phyloP scores from a whole-genome alignment of 1,140 invertebrate genomes.

The Calephelis virginiensis region DNA sequence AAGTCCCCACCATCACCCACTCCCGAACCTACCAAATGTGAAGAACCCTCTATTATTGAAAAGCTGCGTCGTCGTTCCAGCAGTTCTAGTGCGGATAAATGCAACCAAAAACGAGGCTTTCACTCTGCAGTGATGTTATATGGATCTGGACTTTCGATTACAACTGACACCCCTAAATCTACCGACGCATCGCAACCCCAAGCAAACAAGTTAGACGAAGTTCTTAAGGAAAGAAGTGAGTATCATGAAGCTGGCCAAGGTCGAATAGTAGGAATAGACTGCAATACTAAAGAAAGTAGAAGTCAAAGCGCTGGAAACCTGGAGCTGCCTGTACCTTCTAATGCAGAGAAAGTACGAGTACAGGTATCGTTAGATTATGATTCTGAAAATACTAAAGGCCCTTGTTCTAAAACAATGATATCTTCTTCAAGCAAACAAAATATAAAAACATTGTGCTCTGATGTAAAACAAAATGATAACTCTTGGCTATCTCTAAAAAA shows the following conservation, averaged over 20 bases:
- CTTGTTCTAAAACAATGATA: neutral
- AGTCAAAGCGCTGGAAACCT: neutral
- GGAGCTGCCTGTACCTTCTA: neutral
- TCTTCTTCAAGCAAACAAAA: neutral
- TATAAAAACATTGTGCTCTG: neutral
- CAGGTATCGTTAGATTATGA: slow-evolving; percentile 9
- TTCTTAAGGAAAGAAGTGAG: neutral
- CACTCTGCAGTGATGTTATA: neutral
- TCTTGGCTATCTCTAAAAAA: slow-evolving; percentile 7
- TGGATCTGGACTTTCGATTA: neutral
- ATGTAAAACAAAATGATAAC: neutral
- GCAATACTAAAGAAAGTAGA: neutral
- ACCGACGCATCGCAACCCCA: neutral
- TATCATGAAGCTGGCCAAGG: slow-evolving; percentile 7
- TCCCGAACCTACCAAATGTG: neutral
- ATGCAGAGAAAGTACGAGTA: neutral
- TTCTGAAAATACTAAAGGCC: neutral
- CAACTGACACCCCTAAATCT: neutral
- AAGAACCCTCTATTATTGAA: slow-evolving; percentile 17
- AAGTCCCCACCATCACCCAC: slow-evolving; percentile 4
- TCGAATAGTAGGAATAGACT: neutral
- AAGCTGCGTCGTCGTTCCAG: slow-evolving; percentile 16
- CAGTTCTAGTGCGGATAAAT: neutral
- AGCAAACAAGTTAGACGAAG: neutral
- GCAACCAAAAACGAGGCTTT: slow-evolving; percentile 6